Percentiles rank a stretch among this genome's conserved stretches.
phyloP scores from a whole-genome alignment of 2,113 vertebrate genomes.

The Paedocypris sp. region DNA sequence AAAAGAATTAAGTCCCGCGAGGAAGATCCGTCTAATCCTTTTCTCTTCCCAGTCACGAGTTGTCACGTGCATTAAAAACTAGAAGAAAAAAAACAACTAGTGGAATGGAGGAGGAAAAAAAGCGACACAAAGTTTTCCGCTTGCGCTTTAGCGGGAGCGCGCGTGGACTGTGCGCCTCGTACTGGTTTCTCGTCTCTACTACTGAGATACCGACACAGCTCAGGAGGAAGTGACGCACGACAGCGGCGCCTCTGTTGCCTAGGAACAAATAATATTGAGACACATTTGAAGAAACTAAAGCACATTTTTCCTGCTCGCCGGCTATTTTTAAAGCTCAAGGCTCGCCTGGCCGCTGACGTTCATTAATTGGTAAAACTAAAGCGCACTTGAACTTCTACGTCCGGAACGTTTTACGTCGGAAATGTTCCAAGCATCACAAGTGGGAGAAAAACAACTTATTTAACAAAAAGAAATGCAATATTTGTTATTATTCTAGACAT shows the following conservation, averaged over 20 bases:
- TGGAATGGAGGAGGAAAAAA: not conserved
- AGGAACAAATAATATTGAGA: conserved; percentile 49
- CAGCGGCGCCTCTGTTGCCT: conserved; percentile 45
- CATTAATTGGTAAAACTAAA: not conserved
- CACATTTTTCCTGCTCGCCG: not conserved
- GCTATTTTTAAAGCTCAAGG: conserved; percentile 30
- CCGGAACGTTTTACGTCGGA: no score
- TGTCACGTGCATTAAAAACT: no score
- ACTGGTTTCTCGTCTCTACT: not conserved
- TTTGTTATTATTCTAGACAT: no score
- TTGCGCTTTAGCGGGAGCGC: not conserved
- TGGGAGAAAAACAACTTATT: no score
- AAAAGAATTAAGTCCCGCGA: not conserved
- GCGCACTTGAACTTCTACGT: not conserved
- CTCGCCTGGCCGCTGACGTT: conserved; percentile 14
- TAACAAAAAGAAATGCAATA: no score
- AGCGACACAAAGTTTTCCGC: not conserved
- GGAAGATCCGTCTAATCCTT: not conserved
- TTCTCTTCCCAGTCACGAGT: no score
- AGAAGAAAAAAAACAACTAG: not conserved
- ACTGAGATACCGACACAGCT: conserved; percentile 10
- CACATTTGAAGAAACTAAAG: not conserved
- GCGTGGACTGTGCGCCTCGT: not conserved
- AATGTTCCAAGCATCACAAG: no score
- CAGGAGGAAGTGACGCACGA: conserved; percentile 59